These are phyloP conservation scores for Champsocephalus gunnari DNA, from an alignment of 2,797 vertebrate species.

Conservation along the genomic window DNA sequence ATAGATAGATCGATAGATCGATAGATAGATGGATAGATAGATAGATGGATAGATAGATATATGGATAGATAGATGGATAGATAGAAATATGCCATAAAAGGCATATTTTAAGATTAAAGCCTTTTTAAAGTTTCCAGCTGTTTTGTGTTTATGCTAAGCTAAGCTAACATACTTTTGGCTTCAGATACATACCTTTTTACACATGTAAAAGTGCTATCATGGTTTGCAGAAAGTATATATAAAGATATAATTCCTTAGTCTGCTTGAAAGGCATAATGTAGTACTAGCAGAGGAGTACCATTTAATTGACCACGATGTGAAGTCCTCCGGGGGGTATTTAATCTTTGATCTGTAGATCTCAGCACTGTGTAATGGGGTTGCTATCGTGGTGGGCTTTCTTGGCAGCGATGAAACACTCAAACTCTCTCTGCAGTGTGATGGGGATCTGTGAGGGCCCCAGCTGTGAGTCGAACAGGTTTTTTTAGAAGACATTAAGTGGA, in stretches of 20 bases:
- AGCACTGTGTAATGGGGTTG: conserved; percentile 29
- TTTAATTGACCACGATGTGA: conserved; percentile 1
- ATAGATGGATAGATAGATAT: not conserved
- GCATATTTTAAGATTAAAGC: too few relatives aligned
- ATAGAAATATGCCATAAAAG: not conserved
- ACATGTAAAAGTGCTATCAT: not conserved
- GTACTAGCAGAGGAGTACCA: not conserved
- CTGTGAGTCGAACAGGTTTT: conserved; percentile 52
- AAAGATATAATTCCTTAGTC: not conserved
- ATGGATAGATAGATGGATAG: not conserved
- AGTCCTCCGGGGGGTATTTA: conserved; percentile 8
- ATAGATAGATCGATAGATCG: too few relatives aligned
- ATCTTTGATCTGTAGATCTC: conserved; percentile 43
- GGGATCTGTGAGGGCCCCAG: conserved; percentile 44
- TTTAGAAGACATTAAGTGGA: conserved; percentile 60
- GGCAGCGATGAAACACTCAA: conserved; percentile 30
- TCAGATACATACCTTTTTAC: not conserved
- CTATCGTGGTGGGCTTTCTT: conserved; percentile 21
- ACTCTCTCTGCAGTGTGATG: conserved; percentile 33
- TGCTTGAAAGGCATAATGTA: too few relatives aligned
- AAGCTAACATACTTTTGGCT: not conserved
- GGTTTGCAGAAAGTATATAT: not conserved
- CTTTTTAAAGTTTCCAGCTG: not conserved
- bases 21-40: not conserved
- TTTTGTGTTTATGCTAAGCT: not conserved